Evolutionary conservation across 2,888 invertebrate species (phyloP), one percentile per base, ranked within the genome.

Genomic region (Osmoderma eremita): DNA sequence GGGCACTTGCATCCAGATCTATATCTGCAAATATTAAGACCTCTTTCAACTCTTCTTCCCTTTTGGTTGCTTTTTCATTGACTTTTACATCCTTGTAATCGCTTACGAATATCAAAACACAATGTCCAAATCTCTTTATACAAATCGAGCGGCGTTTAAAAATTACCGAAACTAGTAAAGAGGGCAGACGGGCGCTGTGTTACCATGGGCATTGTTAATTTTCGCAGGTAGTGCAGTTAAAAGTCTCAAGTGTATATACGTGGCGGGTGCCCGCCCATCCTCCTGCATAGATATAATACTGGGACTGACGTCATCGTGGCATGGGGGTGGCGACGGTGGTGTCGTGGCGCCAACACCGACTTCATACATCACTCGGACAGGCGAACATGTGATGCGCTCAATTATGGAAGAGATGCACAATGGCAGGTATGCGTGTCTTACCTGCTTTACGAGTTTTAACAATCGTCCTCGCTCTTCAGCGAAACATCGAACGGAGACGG

Each of bases 351-450:
- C 73, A 73, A 67, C 66, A 66, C 68, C 54, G 68, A 63, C 66
- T 63, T 68, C 70, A 73, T 74, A 72, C 72, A 74, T 74, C 73
- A 74, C 70, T 53, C 53, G 58, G 73, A 74, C 73, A 74, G 73
- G 73, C 71, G 73, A 74, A 73, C 73, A 74, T 71, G 72, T 72
- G 69, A 72, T 67, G 67, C 65, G 65, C 67, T 69, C 69, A 71
- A 72, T 69, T 70, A 70, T 70, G 65, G 67, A 67, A 70, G 70
- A 70, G 67, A 69, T 65, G 62, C 64, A 64, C 64, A 65, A 65
- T 61, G 70, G 68, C 69, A 68, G 71, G 68, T 64, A 70, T 69
- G 68, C 67, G 66, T 69, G 69, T 69, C 70, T 56, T 71, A 71
- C 71, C 71, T 71, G 71, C 54, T 61, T 61, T 58, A 58, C 42